Percentiles rank a stretch among this genome's conserved stretches.
These are phyloP conservation scores for Lithophane ornitopus DNA, from an alignment of 2,888 invertebrate species.

Conservation along the genomic window DNA sequence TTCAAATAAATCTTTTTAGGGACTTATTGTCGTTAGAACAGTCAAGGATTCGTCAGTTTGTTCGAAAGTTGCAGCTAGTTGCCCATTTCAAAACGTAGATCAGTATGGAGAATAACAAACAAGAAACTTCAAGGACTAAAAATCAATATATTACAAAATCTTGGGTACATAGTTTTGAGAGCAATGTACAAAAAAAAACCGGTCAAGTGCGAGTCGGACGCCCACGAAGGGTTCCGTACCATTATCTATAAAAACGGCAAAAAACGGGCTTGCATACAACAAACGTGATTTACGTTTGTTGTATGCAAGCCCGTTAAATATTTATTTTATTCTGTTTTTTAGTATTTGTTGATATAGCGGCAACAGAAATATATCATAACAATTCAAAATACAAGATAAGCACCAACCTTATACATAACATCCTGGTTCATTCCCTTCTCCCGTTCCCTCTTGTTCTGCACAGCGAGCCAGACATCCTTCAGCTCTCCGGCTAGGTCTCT, in stretches of 20 bases:
- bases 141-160: no score
- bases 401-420: slow-evolving; percentile 87
- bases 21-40: not conserved
- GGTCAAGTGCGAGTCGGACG: no score
- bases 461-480: slow-evolving; percentile 94
- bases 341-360: no score
- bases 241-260: no score
- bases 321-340: no score
- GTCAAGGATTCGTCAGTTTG: not conserved
- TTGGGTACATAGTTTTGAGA: no score
- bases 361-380: no score
- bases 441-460: slow-evolving; percentile 91
- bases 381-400: not conserved
- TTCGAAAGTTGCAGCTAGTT: not conserved
- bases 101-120: not conserved
- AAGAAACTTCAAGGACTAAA: no score
- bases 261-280: no score
- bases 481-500: slow-evolving; percentile 93
- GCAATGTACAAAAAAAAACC: not conserved
- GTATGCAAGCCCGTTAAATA: no score
- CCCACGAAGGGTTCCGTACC: no score
- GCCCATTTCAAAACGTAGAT: not conserved
- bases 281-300: no score
- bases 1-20: not conserved
- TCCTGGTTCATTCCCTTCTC: slow-evolving; percentile 88